Evolutionary conservation across 2,113 vertebrate species (phyloP).

Genomic region (Calypte anna): DNA sequence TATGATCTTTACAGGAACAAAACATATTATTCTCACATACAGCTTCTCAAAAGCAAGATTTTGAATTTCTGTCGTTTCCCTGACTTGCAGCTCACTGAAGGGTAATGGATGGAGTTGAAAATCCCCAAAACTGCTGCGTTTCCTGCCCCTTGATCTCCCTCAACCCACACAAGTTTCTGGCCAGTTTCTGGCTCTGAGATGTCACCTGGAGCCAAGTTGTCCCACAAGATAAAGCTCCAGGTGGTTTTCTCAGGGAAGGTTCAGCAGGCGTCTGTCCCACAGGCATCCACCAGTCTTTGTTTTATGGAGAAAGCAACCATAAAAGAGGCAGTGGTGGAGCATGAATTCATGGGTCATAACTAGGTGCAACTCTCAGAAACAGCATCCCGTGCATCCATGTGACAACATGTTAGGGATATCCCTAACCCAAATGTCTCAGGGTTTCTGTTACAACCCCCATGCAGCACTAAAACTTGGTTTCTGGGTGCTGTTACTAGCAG

Average conservation of each 20-base stretch:
- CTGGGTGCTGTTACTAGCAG: not conserved
- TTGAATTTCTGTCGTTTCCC: not conserved
- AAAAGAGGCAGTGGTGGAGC: not conserved
- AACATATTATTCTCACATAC: not conserved
- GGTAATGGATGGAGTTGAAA: not conserved
- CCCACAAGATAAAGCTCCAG: not conserved
- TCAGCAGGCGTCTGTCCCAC: not conserved
- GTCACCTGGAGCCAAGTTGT: not conserved
- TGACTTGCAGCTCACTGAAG: not conserved
- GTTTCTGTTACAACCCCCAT: rapidly evolving
- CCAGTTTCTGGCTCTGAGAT: not conserved
- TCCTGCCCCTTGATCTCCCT: not conserved
- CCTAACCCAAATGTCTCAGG: rapidly evolving
- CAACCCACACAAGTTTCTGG: too few species aligned
- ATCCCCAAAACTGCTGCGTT: not conserved
- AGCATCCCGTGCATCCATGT: not conserved
- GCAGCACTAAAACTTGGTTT: rapidly evolving
- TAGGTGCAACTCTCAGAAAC: not conserved
- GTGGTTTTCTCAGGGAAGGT: not conserved
- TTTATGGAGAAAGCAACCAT: not conserved
- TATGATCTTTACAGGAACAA: not conserved
- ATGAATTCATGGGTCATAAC: not conserved
- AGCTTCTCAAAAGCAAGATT: not conserved
- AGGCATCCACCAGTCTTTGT: not conserved
- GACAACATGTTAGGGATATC: too few species aligned